Evolutionary conservation across 2,888 invertebrate species (phyloP).

Genomic region (Eueremaeus valkanovi): DNA sequence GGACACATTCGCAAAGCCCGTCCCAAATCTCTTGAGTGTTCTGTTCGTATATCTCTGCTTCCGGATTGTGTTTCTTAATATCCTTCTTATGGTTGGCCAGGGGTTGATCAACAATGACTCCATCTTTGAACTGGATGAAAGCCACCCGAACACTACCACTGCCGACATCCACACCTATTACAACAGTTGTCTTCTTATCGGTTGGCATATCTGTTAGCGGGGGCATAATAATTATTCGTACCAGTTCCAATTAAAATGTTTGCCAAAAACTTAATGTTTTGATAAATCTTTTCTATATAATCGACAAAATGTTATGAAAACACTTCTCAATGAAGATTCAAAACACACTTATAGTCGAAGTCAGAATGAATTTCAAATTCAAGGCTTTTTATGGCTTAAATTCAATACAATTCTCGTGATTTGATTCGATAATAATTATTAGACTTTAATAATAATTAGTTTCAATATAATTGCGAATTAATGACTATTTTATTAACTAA

Average conservation of each 20-base stretch:
- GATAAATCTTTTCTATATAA: background rate
- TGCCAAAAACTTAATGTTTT: background rate
- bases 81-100: slow-evolving; percentile 46
- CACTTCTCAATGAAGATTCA: background rate
- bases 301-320: background rate
- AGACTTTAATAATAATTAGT: no score
- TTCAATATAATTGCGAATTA: background rate
- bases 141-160: slow-evolving; percentile 85
- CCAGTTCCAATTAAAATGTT: no score
- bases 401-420: no score
- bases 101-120: slow-evolving; percentile 52
- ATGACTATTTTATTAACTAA: background rate
- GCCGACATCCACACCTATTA: slow-evolving; percentile 67
- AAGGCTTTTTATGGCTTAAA: no score
- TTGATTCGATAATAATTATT: no score
- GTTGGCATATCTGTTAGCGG: no score
- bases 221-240: no score
- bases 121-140: slow-evolving; percentile 66
- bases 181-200: background rate
- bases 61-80: slow-evolving; percentile 73
- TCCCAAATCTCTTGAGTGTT: slow-evolving; percentile 85
- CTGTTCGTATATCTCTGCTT: slow-evolving; percentile 77
- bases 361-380: background rate
- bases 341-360: background rate
- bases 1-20: slow-evolving; percentile 58